Conservation (phyloP, 2,888 invertebrate genomes). For the Thymelicus sylvestris region DNA sequence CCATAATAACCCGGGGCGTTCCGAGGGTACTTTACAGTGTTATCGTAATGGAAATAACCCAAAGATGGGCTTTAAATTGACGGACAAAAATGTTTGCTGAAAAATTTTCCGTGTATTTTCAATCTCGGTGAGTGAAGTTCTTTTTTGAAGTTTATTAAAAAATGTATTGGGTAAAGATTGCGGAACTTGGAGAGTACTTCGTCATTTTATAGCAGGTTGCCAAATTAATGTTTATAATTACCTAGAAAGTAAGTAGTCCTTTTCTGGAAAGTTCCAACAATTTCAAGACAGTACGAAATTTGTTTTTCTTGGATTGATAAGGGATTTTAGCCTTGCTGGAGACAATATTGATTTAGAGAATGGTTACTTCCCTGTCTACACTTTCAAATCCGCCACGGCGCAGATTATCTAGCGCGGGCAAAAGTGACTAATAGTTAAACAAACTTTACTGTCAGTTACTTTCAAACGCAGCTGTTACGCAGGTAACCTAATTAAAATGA, state of each 20-base stretch:
- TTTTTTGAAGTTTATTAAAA: constrained; percentile 1
- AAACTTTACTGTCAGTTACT: background rate
- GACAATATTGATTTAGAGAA: no score
- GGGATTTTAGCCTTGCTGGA: no score
- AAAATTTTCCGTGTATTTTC: constrained; percentile 2
- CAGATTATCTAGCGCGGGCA: background rate
- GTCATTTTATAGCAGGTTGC: no score
- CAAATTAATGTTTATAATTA: no score
- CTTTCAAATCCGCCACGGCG: constrained; percentile 17
- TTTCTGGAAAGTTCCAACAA: no score
- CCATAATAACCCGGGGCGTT: constrained; percentile 31
- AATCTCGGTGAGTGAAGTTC: background rate
- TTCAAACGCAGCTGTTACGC: background rate
- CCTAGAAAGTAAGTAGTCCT: no score
- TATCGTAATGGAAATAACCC: constrained; percentile 34
- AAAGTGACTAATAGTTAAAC: constrained; percentile 1
- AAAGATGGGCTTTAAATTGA: constrained; percentile 24
- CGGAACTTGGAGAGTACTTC: no score
- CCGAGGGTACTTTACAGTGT: constrained; percentile 32
- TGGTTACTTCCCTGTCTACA: background rate
- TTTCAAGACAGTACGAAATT: background rate
- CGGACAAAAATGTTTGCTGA: constrained; percentile 6
- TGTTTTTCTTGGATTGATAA: no score
- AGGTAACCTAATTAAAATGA: constrained; percentile 1
- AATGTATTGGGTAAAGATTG: no score